These are phyloP conservation scores for Thamnaconus septentrionalis DNA, from an alignment of 2,113 vertebrate species.

Conservation along the genomic window DNA sequence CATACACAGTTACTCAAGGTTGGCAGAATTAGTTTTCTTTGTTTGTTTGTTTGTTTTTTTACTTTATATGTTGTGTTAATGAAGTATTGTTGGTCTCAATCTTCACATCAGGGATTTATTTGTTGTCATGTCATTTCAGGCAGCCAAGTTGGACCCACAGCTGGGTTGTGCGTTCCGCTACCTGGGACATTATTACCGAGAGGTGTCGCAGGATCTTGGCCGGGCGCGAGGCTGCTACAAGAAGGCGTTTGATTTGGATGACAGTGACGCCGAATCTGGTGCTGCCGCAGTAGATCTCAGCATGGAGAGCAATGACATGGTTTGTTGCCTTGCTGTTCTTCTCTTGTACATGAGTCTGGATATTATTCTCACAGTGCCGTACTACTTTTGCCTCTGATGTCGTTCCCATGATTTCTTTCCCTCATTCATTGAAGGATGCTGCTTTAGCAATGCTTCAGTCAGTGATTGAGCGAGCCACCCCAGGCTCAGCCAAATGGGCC, in stretches of 20 bases:
- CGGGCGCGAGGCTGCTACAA: conserved; percentile 93
- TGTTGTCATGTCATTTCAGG: conserved; percentile 70
- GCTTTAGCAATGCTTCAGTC: conserved; percentile 85
- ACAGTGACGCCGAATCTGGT: conserved; percentile 83
- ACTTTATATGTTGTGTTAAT: too few relatives aligned
- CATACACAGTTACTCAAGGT: conserved; percentile 92
- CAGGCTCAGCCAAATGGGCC: conserved; percentile 93
- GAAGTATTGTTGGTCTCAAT: not conserved
- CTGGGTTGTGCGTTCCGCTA: conserved; percentile 84
- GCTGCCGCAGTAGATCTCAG: conserved; percentile 88
- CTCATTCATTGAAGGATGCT: conserved; percentile 75
- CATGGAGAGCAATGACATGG: conserved; percentile 88
- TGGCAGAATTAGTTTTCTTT: conserved; percentile 6
- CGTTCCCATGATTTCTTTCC: not conserved
- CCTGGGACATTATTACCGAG: conserved; percentile 90
- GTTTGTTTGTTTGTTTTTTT: not conserved
- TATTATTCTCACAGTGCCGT: not conserved
- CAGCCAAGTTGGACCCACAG: conserved; percentile 88
- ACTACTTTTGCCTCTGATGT: not conserved
- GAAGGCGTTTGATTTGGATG: conserved; percentile 92
- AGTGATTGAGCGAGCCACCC: conserved; percentile 84
- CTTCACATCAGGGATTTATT: conserved; percentile 11
- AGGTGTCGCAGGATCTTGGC: conserved; percentile 81
- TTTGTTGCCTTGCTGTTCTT: conserved; percentile 43
- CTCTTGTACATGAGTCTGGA: not conserved